A percentile compares a stretch with the other conserved stretches of the same genome.
These are phyloP conservation scores for Drosophila aldrichi DNA, from an alignment of 2,888 invertebrate species.

Conservation along the genomic window DNA sequence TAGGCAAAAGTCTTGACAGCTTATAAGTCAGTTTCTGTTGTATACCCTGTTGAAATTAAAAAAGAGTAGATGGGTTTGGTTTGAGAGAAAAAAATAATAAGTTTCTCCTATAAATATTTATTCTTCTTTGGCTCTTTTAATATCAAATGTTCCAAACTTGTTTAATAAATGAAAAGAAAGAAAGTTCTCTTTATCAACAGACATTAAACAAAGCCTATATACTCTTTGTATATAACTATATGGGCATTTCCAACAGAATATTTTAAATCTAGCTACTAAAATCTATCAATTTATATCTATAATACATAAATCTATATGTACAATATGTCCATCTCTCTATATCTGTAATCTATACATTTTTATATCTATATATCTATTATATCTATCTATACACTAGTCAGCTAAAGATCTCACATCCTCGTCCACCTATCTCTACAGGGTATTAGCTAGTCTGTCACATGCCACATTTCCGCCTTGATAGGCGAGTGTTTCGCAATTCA, in stretches of 20 bases:
- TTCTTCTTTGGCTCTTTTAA: too few species aligned
- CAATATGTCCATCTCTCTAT: too few species aligned
- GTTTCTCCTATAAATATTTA: too few species aligned
- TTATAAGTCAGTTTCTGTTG: constrained; percentile 16
- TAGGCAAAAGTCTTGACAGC: constrained; percentile 25
- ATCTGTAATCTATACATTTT: too few species aligned
- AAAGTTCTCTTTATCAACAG: neutral
- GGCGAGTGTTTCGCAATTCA: constrained; percentile 60
- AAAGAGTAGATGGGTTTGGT: neutral
- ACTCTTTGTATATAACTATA: too few species aligned
- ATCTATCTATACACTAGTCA: neutral
- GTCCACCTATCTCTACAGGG: neutral
- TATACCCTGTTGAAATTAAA: neutral
- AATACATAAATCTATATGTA: neutral
- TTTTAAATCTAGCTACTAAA: too few species aligned
- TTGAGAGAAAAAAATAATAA: too few species aligned
- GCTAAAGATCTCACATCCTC: neutral
- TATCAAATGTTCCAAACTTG: neutral
- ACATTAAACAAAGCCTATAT: too few species aligned
- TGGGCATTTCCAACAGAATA: too few species aligned
- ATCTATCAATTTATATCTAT: too few species aligned
- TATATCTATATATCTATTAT: neutral
- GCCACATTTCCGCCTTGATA: constrained; percentile 25
- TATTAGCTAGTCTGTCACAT: neutral
- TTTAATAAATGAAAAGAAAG: too few species aligned